Evolutionary conservation across 2,113 vertebrate genomes (phyloP), one percentile per base, ranked within the genome.

Genomic region (Gallinago undulata): DNA sequence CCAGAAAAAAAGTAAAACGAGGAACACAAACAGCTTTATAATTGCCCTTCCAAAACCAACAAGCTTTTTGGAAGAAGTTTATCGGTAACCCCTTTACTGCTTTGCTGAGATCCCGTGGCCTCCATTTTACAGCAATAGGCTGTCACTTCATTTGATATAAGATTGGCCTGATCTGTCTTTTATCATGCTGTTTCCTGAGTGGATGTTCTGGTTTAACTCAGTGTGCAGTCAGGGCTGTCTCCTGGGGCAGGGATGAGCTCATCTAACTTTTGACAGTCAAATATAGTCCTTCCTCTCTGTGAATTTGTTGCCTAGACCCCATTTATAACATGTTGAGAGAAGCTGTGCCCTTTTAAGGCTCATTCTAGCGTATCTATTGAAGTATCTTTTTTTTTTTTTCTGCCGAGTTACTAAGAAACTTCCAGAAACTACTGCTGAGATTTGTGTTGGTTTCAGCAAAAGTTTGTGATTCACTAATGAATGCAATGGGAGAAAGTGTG

Each of bases 371-470:
- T 77, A 39, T 30, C 48, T 79, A 9, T 87, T 68, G 35, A 79
- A 86, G 27, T 31, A 47, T 11, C 12, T 19, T 19, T 78, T n/a
- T 35, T 19, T 62, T 77, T n/a, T 35, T 50, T 35, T 66, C 48
- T 60, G 14, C 39, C 24, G 4, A 4, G 23, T 70, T 74, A 19
- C 23, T 78, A 30, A 11, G 90, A 90, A 94, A 53, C 30, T 88
- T 90, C 79, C 88, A 84, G 88, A 93, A 92, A 33, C 25, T 56
- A 8, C 81, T 78, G 56, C 48, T 68, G 93, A 83, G 57, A 33
- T 89, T 92, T 91, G 35, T 92, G 84, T 87, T 93, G 77, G 24
- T 91, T 92, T 89, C 69, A 68, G 87, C 87, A 82, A 35, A 50
- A 22, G 55, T 77, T 90, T 41, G 39, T 70, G 35, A 21, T 81